Evolutionary conservation across 2,888 invertebrate genomes (phyloP), one percentile per base, ranked within the genome.

Genomic region (Autographa pulchrina): DNA sequence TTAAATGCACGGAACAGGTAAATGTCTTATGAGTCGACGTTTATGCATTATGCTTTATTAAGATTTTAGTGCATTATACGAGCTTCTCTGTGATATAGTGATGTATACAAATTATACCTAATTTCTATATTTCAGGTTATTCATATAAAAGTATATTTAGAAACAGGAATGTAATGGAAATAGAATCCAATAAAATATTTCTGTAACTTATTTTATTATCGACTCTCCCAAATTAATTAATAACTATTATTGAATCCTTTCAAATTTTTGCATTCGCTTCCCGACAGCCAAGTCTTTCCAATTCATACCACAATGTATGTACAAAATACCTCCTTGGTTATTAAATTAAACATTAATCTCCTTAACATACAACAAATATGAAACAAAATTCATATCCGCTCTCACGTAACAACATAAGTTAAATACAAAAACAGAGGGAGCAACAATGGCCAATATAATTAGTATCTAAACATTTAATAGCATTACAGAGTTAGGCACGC

Each of bases 401-500:
- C 56, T 31, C 5, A 43, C 14, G n/a, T n/a, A 20, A 5, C 54
- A 65, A n/a, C 25, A 54, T 48, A 67, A 70, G 35, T 70, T 58
- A 20, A 38, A 59, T 13, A 70, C 62, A 65, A 72, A 66, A 66
- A 38, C 78, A 72, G 38, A 62, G 18, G 43, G 63, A 31, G 32
- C 20, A 78, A 82, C 79, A 80, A 82, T 84, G 72, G 77, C 76
- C 77, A 75, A 84, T 86, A 89, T 88, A 88, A 89, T 87, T 88
- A 88, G 87, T 87, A 86, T 84, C 90, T 88, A 90, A 92, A 89
- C 89, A 89, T 85, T 82, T 88, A 92, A 91, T 89, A 90, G 86
- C 88, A 88, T 91, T 90, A 92, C 86, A 85, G 90, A 85, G 89
- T 92, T 89, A 89, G 64, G 70, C 85, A 90, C 88, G 91, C 92